Percentiles rank a stretch among this genome's conserved stretches.
phyloP scores from a whole-genome alignment of 1,140 invertebrate species.

The Formica exsecta region DNA sequence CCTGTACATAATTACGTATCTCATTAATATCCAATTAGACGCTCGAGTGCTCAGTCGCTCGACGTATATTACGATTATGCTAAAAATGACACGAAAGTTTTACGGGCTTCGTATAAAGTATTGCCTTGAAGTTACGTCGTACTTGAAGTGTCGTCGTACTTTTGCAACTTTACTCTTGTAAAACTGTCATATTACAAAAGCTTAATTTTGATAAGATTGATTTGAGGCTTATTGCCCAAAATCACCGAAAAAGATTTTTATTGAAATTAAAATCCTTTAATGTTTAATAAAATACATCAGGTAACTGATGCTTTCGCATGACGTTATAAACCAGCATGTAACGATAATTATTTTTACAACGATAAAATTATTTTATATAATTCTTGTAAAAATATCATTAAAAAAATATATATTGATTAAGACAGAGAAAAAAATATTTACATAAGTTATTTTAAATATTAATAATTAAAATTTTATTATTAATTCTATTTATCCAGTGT shows the following conservation, averaged over 20 bases:
- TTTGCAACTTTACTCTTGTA: constrained; percentile 26
- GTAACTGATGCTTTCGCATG: neutral
- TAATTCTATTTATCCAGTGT: neutral
- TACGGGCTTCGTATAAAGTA: constrained; percentile 27
- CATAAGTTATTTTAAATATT: neutral
- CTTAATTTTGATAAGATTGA: constrained; percentile 29
- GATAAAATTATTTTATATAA: neutral
- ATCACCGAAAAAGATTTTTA: constrained; percentile 27
- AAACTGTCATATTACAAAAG: constrained; percentile 38
- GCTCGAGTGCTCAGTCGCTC: constrained; percentile 10
- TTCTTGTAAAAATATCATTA: neutral
- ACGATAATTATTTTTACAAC: constrained; percentile 40
- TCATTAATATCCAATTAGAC: constrained; percentile 59
- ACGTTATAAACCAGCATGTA: neutral
- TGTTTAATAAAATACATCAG: constrained; percentile 3
- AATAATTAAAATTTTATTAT: neutral
- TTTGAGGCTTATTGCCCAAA: constrained; percentile 21
- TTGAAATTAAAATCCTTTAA: constrained; percentile 39
- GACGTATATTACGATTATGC: constrained; percentile 51
- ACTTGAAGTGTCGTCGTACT: neutral
- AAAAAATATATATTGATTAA: neutral
- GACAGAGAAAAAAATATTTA: neutral
- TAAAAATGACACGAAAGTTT: constrained; percentile 60
- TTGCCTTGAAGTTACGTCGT: constrained; percentile 37
- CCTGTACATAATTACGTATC: constrained; percentile 43